Evolutionary conservation across 2,888 invertebrate genomes (phyloP).

Genomic region (Diploptera punctata): DNA sequence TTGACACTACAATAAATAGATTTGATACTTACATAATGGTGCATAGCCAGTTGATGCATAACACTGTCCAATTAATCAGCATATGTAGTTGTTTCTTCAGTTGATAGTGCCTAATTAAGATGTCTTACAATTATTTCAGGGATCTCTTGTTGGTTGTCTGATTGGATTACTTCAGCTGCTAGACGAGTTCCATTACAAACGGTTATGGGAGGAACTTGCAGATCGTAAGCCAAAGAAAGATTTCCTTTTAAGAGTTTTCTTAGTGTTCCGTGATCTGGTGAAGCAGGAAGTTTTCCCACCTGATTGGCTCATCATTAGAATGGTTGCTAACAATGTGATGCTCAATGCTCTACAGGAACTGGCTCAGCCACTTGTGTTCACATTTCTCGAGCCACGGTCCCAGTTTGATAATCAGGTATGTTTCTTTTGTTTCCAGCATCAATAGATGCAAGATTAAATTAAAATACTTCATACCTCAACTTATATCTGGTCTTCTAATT

Average conservation of each 20-base stretch:
- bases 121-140: too few relatives aligned
- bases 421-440: too few relatives aligned
- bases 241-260: constrained; percentile 81
- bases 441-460: too few relatives aligned
- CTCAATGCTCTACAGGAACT: constrained; percentile 86
- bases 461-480: too few relatives aligned
- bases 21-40: too few relatives aligned
- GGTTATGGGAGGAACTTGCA: constrained; percentile 80
- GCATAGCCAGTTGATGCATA: too few relatives aligned
- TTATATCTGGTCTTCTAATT: too few relatives aligned
- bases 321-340: constrained; percentile 86
- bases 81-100: too few relatives aligned
- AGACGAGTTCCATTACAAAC: constrained; percentile 86
- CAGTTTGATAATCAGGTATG: constrained; percentile 78
- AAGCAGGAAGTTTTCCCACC: constrained; percentile 81
- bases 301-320: constrained; percentile 91
- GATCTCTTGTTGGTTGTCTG: constrained; percentile 85
- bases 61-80: too few relatives aligned
- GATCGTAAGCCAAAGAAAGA: constrained; percentile 85
- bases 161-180: constrained; percentile 85
- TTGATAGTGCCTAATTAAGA: too few relatives aligned
- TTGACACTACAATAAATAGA: too few relatives aligned
- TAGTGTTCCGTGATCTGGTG: constrained; percentile 80
- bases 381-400: constrained; percentile 74
- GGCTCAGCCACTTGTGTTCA: constrained; percentile 84